Evolutionary conservation across 1,140 invertebrate species (phyloP).

Genomic region (Atta cephalotes): DNA sequence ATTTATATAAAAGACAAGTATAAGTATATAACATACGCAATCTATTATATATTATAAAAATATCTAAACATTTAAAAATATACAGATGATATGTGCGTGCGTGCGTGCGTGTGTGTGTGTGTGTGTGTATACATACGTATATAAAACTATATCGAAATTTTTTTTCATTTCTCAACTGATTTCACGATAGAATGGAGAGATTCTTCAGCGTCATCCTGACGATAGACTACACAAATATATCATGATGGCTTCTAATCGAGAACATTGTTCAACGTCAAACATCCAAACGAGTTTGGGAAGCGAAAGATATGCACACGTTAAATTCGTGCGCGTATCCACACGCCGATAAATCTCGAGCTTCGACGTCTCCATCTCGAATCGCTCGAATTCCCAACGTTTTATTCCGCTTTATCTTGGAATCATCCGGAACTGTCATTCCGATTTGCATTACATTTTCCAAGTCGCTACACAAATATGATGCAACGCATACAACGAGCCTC

Average conservation of each 20-base stretch:
- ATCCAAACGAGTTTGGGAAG: constrained; percentile 14
- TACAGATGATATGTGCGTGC: not conserved
- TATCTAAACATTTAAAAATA: not conserved
- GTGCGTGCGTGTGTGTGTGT: too few relatives aligned
- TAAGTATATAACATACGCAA: not conserved
- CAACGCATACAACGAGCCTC: not conserved
- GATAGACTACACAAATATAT: constrained; percentile 63
- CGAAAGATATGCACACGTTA: constrained; percentile 33
- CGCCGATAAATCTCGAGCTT: constrained; percentile 66
- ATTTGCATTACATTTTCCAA: constrained; percentile 13
- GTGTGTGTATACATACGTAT: too few relatives aligned
- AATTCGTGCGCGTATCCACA: constrained; percentile 22
- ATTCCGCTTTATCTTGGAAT: constrained; percentile 64
- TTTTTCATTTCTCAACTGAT: constrained; percentile 14
- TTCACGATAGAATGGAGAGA: constrained; percentile 44
- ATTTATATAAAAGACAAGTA: not conserved
- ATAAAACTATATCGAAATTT: not conserved
- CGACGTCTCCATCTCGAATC: constrained; percentile 69
- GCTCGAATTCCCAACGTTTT: constrained; percentile 57
- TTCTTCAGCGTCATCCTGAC: constrained; percentile 60
- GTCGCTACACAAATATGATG: not conserved
- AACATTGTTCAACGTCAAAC: constrained; percentile 68
- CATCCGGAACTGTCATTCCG: constrained; percentile 34
- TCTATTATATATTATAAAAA: not conserved
- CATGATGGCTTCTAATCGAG: constrained; percentile 47